Base-by-base conservation (phyloP, 2,888 invertebrate species). In the Diabrotica balteata region DNA sequence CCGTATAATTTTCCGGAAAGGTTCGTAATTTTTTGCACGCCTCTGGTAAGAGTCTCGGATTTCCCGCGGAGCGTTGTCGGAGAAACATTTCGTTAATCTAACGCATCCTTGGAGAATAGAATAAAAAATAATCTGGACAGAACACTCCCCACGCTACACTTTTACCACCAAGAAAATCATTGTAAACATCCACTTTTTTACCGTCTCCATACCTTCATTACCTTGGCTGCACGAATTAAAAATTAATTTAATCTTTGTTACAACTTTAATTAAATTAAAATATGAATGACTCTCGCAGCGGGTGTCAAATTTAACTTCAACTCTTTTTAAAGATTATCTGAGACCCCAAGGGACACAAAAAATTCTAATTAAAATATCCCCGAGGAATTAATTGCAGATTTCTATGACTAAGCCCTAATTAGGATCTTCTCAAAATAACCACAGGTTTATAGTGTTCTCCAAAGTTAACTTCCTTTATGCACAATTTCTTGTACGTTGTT, bases 211-310 rank as follows among this genome's bases (percentile, higher is more conserved):
- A 76, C 77, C 78, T 79, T 77, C 77, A 78, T 79, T 80, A 78
- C 78, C 78, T 80, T 68, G 74, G 77, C 78, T 78, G 78, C 78
- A 76, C 75, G 80, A 84, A 84, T 84, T 84, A 84, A 84, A 84
- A 84, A 84, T 84, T 84, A 84, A 84, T 84, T 83, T 84, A 81
- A 81, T 82, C 82, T 82, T 80, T 79, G 78, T 82, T 80, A 83
- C 83, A 82, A 82, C 80, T 82, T 84, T 84, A 84, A 83, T 83
- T 84, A 81, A 83, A 83, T 82, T 82, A 76, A 79, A 80, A 79
- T 78, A 79, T 78, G 78, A 80, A 80, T 74, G 77, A 75, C 78
- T 79, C 75, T 75, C 75, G 73, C 80, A 79, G 76, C 79, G 80
- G 80, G 78, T 79, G 79, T 79, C 78, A 79, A 80, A 79, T 79